Evolutionary conservation across 2,888 invertebrate genomes (phyloP).

Genomic region (Rhogogaster chlorosoma): DNA sequence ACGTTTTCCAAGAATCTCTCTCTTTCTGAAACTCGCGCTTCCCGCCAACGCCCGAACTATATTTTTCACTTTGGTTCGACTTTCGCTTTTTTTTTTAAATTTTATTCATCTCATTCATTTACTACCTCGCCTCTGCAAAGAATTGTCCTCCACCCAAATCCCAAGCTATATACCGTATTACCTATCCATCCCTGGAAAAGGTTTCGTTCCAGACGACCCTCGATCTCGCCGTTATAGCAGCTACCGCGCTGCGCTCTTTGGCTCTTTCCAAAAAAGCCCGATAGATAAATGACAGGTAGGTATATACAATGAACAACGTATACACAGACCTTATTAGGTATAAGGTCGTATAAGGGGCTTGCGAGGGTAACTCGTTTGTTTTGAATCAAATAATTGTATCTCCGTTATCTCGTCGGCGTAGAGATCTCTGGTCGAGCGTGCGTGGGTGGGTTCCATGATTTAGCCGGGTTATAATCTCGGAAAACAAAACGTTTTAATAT

Average conservation of each 20-base stretch:
- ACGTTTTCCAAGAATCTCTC: slow-evolving; percentile 44
- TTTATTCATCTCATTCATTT: not conserved
- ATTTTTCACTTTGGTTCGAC: not conserved
- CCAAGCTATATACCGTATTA: too few relatives aligned
- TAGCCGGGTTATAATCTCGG: slow-evolving; percentile 44
- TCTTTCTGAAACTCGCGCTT: slow-evolving; percentile 17
- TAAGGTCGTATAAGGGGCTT: not conserved
- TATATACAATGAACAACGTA: too few relatives aligned
- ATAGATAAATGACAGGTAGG: not conserved
- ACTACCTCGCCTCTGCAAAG: not conserved
- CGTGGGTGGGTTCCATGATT: slow-evolving; percentile 40
- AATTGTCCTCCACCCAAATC: not conserved
- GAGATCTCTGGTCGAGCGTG: not conserved
- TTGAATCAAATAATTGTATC: slow-evolving; percentile 47
- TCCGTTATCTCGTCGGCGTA: not conserved
- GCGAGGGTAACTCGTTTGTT: not conserved
- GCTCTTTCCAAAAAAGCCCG: not conserved
- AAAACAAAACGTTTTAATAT: slow-evolving; percentile 47
- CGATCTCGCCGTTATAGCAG: not conserved
- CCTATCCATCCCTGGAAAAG: not conserved
- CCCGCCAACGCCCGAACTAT: not conserved
- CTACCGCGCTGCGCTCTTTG: too few relatives aligned
- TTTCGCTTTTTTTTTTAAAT: not conserved
- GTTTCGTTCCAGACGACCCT: not conserved
- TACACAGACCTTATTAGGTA: too few relatives aligned